A percentile compares a stretch with the other conserved stretches of the same genome.
These are phyloP conservation scores for Atta texana DNA, from an alignment of 1,140 invertebrate species.

Conservation along the genomic window DNA sequence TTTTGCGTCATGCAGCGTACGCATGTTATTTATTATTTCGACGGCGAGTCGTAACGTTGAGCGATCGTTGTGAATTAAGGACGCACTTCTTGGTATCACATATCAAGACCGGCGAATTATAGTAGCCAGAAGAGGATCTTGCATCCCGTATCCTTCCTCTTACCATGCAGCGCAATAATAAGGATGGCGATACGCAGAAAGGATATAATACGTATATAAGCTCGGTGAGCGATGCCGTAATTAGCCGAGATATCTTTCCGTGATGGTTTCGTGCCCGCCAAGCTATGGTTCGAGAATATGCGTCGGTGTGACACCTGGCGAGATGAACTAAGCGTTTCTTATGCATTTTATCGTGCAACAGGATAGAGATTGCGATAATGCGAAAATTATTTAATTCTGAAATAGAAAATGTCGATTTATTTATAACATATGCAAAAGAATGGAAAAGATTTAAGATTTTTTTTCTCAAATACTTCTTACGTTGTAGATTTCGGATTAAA, in stretches of 20 bases:
- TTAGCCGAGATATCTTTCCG: slow-evolving; percentile 74
- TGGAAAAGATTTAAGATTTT: neutral
- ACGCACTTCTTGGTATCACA: slow-evolving; percentile 70
- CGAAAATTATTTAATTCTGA: neutral
- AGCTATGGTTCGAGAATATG: slow-evolving; percentile 15
- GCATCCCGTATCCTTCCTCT: slow-evolving; percentile 36
- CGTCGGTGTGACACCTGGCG: slow-evolving; percentile 40
- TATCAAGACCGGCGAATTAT: slow-evolving; percentile 56
- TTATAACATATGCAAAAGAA: neutral
- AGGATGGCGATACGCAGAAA: slow-evolving; percentile 59
- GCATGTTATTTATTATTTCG: slow-evolving; percentile 71
- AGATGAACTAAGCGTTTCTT: slow-evolving; percentile 4
- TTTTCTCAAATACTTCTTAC: neutral
- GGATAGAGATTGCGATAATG: slow-evolving; percentile 1
- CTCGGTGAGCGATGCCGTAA: slow-evolving; percentile 77
- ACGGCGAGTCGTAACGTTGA: slow-evolving; percentile 65
- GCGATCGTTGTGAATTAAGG: slow-evolving; percentile 77
- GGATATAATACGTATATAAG: slow-evolving; percentile 64
- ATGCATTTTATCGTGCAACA: neutral
- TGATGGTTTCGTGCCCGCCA: slow-evolving; percentile 34
- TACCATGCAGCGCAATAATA: slow-evolving; percentile 50
- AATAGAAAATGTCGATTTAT: neutral
- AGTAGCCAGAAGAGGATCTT: slow-evolving; percentile 18
- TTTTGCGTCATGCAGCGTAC: slow-evolving; percentile 39
- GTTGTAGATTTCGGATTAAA: neutral